Percentiles rank a stretch among this genome's conserved stretches.
These are phyloP conservation scores for Drosophila sulfurigaster DNA, from an alignment of 1,140 invertebrate species.

Conservation along the genomic window DNA sequence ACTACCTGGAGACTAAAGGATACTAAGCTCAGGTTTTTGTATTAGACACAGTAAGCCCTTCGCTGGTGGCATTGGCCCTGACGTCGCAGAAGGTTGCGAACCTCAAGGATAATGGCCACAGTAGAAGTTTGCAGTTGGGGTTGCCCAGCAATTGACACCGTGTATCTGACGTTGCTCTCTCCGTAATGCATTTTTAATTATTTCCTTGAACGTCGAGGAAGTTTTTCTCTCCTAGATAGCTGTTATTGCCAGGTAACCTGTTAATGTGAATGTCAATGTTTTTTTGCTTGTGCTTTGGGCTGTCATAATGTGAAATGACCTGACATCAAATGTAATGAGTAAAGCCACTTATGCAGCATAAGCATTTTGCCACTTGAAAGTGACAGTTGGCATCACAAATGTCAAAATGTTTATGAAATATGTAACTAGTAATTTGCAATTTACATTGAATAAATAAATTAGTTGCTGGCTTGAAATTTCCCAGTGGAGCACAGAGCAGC, in stretches of 20 bases:
- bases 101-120: constrained; percentile 45
- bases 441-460: background rate
- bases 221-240: background rate
- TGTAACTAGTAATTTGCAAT: constrained; percentile 1
- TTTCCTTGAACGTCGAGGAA: constrained; percentile 25
- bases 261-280: background rate
- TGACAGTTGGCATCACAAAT: background rate
- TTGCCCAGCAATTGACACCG: constrained; percentile 45
- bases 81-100: constrained; percentile 33
- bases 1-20: background rate
- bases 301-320: constrained; percentile 19
- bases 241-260: constrained; percentile 10
- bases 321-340: constrained; percentile 19
- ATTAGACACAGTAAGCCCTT: constrained; percentile 30
- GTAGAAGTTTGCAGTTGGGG: constrained; percentile 42
- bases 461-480: background rate
- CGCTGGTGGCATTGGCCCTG: constrained; percentile 61
- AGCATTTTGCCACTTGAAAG: constrained; percentile 3
- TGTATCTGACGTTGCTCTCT: constrained; percentile 20
- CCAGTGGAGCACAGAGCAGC: background rate
- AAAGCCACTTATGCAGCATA: constrained; percentile 9
- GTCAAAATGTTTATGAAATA: background rate
- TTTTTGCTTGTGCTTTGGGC: background rate
- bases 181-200: constrained; percentile 60
- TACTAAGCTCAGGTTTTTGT: constrained; percentile 29